phyloP scores from a whole-genome alignment of 1,140 invertebrate species.

The Pseudomyrmex sp. region DNA sequence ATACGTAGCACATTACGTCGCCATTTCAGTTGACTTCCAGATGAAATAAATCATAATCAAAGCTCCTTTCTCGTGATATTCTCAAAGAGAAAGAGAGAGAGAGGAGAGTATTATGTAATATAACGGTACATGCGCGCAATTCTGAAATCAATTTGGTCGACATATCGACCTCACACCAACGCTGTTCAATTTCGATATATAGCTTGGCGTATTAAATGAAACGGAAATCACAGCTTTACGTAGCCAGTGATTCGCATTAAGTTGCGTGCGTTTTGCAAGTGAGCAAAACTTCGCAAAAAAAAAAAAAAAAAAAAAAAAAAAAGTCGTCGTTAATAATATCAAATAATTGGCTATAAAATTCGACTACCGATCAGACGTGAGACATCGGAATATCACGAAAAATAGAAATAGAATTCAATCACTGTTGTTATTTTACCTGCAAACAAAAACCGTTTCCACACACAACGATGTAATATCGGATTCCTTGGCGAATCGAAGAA shows the following conservation, averaged over 20 bases:
- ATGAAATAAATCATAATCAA: conserved; percentile 39
- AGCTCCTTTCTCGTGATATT: conserved; percentile 36
- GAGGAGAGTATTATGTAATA: neutral
- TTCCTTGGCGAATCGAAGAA: conserved; percentile 13
- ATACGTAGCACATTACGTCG: neutral
- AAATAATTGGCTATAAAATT: conserved; percentile 15
- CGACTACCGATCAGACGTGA: neutral
- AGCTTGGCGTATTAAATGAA: conserved; percentile 53
- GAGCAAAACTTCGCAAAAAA: conserved; percentile 1
- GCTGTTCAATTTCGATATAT: conserved; percentile 24
- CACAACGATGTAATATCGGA: neutral
- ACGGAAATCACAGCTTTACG: conserved; percentile 53
- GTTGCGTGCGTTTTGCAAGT: neutral
- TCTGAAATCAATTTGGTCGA: conserved; percentile 38
- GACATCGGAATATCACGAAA: neutral
- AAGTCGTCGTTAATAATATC: neutral
- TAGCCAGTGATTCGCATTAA: conserved; percentile 39
- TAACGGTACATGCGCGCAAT: neutral
- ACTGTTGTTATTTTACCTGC: neutral
- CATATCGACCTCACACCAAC: conserved; percentile 48
- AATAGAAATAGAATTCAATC: conserved; percentile 33
- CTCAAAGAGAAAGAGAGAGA: neutral
- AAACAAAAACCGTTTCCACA: too few species aligned
- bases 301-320: neutral
- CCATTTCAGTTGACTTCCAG: conserved; percentile 32